These are phyloP conservation scores for Toxonevra muliebris DNA, from an alignment of 2,888 invertebrate genomes.

Conservation along the genomic window DNA sequence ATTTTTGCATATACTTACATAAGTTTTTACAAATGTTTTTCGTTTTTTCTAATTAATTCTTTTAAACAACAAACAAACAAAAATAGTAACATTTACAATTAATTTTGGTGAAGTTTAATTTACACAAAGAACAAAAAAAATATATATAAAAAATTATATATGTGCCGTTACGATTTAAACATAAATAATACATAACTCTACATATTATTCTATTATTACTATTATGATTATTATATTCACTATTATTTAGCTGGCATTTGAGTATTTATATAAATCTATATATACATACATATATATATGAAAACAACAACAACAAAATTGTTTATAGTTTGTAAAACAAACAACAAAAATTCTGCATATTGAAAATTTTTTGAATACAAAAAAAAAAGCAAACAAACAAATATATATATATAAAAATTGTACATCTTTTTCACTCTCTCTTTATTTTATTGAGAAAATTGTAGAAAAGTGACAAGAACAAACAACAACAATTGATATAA, in stretches of 20 bases:
- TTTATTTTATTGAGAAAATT: constrained; percentile 1
- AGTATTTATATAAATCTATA: constrained; percentile 40
- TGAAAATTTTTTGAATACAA: constrained; percentile 44
- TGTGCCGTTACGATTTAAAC: constrained; percentile 30
- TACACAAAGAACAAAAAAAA: neutral
- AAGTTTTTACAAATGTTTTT: constrained; percentile 11
- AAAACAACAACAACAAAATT: constrained; percentile 29
- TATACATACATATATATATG: constrained; percentile 10
- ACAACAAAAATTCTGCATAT: constrained; percentile 34
- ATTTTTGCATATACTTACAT: neutral
- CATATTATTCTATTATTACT: constrained; percentile 7
- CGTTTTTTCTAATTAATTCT: neutral
- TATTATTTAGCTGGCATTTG: constrained; percentile 45
- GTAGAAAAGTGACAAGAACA: neutral
- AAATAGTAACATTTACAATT: no score
- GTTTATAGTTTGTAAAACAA: constrained; percentile 41
- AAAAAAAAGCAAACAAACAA: constrained; percentile 1
- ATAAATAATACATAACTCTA: constrained; percentile 30
- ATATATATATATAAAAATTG: constrained; percentile 25
- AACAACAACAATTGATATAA: neutral
- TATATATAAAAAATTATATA: neutral
- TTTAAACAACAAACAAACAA: no score
- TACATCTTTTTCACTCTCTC: constrained; percentile 10
- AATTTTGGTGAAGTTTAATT: neutral
- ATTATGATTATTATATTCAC: constrained; percentile 1